A percentile compares a stretch with the other conserved stretches of the same genome.
Conservation (phyloP, 2,113 vertebrate genomes). For the Laterallus jamaicensis region DNA sequence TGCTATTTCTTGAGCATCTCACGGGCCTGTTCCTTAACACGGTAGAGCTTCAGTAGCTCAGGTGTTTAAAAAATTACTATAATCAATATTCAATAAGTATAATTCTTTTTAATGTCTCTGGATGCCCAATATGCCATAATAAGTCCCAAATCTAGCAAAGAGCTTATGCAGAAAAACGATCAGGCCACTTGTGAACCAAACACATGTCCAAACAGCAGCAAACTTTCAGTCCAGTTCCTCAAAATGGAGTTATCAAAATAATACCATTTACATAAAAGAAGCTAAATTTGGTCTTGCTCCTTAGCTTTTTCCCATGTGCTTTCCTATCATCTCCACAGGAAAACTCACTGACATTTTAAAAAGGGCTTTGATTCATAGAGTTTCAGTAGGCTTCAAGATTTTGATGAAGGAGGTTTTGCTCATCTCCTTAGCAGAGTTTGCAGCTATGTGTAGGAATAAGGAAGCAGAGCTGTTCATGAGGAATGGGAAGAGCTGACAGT, state of each 20-base stretch:
- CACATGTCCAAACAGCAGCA: neutral
- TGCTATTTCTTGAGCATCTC: neutral
- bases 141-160: neutral
- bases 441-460: neutral
- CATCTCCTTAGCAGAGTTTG: neutral
- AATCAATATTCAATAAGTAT: neutral
- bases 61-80: neutral
- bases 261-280: neutral
- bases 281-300: neutral
- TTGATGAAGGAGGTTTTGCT: neutral
- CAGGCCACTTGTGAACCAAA: neutral
- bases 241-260: neutral
- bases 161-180: rapidly evolving
- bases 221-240: neutral
- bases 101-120: neutral
- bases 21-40: neutral
- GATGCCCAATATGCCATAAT: neutral
- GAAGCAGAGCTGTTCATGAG: neutral
- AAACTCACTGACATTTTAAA: neutral
- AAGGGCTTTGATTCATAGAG: neutral
- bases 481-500: neutral
- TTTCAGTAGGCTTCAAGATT: neutral
- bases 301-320: neutral
- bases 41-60: neutral
- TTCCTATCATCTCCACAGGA: neutral